phyloP scores from a whole-genome alignment of 1,140 invertebrate genomes.

The Formica exsecta region DNA sequence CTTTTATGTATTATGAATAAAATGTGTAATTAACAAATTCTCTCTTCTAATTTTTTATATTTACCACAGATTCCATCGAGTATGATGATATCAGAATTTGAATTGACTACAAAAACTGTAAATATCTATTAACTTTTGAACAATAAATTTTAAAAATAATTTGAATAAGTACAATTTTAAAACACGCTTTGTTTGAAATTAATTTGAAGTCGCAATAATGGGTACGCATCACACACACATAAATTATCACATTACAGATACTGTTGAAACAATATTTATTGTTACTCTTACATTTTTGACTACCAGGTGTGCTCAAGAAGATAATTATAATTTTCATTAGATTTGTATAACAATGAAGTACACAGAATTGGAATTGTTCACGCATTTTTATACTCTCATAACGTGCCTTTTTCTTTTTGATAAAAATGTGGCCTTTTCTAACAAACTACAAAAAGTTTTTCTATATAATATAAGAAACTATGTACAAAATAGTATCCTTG shows the following conservation, averaged over 20 bases:
- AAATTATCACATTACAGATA: conserved; percentile 8
- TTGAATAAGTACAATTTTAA: not conserved
- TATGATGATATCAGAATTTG: not conserved
- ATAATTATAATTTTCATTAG: conserved; percentile 44
- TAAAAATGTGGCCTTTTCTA: conserved; percentile 49
- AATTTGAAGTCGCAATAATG: not conserved
- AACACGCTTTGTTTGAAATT: not conserved
- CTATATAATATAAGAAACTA: conserved; percentile 37
- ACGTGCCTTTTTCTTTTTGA: conserved; percentile 27
- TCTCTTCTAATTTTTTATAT: not conserved
- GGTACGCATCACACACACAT: not conserved
- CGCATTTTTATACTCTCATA: conserved; percentile 5
- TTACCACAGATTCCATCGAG: not conserved
- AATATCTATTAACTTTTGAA: not conserved
- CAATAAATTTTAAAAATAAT: conserved; percentile 4
- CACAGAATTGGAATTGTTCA: conserved; percentile 6
- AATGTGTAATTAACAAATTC: conserved; percentile 34
- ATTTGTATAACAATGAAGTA: conserved; percentile 13
- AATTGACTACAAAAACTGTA: conserved; percentile 1
- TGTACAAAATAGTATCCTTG: conserved; percentile 71
- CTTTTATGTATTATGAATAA: conserved; percentile 61
- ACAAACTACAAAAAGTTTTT: conserved; percentile 59
- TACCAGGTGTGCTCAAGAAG: conserved; percentile 44
- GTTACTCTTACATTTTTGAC: conserved; percentile 34
- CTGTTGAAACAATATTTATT: conserved; percentile 55